phyloP scores from a whole-genome alignment of 64 coral and sea anemone species.

The Acropora yongei region DNA sequence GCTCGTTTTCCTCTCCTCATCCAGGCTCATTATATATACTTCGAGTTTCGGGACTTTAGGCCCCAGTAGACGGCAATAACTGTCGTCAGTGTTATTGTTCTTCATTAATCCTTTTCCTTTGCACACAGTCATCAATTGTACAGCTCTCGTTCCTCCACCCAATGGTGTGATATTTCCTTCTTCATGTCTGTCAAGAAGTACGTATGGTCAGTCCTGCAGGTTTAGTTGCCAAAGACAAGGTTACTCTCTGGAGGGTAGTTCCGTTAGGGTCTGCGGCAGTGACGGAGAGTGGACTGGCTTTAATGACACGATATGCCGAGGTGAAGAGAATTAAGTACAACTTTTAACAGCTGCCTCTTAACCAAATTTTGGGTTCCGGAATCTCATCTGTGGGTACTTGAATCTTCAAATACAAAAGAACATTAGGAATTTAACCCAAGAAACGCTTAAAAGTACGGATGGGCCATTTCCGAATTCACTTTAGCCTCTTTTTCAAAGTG shows the following conservation, averaged over 20 bases:
- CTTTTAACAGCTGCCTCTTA: background rate
- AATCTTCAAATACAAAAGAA: background rate
- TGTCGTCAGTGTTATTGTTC: background rate
- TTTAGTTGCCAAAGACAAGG: slow-evolving; percentile 45
- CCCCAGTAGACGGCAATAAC: background rate
- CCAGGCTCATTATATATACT: too few relatives aligned
- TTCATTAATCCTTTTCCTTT: background rate
- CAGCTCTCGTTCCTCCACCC: background rate
- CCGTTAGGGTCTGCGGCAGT: slow-evolving; percentile 22
- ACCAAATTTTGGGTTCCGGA: slow-evolving; percentile 13
- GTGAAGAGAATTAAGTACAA: slow-evolving; percentile 14
- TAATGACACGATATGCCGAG: slow-evolving; percentile 43
- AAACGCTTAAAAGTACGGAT: background rate
- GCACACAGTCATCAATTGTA: slow-evolving; percentile 31
- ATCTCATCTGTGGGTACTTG: background rate
- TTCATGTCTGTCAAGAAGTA: background rate
- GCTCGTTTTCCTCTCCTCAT: too few relatives aligned
- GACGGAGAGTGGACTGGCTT: slow-evolving; percentile 45
- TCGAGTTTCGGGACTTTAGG: too few relatives aligned
- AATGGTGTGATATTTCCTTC: slow-evolving; percentile 1
- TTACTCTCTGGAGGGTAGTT: slow-evolving; percentile 33
- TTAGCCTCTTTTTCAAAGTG: too few relatives aligned
- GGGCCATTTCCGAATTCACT: too few relatives aligned
- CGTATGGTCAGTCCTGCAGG: slow-evolving; percentile 9
- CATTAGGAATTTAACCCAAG: background rate